These are phyloP conservation scores for Sylvia borin DNA, from an alignment of 2,797 vertebrate genomes.

Conservation along the genomic window DNA sequence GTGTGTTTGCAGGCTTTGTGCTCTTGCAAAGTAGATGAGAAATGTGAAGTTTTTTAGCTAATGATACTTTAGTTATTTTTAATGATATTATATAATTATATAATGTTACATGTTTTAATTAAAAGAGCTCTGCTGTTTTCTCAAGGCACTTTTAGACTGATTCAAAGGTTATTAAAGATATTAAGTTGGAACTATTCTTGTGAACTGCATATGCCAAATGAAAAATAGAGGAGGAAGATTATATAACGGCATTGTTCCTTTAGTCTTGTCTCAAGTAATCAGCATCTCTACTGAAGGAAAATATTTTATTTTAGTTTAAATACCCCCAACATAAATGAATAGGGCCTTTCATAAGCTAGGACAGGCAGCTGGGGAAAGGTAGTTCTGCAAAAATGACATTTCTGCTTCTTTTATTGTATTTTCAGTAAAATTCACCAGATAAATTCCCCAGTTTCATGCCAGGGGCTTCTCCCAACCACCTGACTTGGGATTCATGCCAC, in stretches of 20 bases:
- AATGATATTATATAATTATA: background rate
- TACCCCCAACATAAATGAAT: background rate
- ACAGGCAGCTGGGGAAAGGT: background rate
- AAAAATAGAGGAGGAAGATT: background rate
- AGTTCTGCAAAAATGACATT: background rate
- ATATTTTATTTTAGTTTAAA: background rate
- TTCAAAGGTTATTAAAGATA: background rate
- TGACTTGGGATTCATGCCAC: background rate
- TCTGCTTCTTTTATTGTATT: background rate
- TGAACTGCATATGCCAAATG: background rate
- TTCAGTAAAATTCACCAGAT: background rate
- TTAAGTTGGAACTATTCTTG: background rate
- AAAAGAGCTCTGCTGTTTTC: background rate
- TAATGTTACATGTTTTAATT: background rate
- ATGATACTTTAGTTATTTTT: background rate
- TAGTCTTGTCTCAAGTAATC: background rate
- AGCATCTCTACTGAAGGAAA: background rate
- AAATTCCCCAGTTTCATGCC: background rate
- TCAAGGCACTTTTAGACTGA: background rate
- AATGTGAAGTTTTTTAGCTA: background rate
- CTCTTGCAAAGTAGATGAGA: background rate
- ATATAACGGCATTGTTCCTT: background rate
- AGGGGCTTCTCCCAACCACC: background rate
- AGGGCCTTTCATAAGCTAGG: background rate
- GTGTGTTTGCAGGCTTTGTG: background rate